Evolutionary conservation across 2,888 invertebrate genomes (phyloP).

Genomic region (Neocrepidodera transversa): DNA sequence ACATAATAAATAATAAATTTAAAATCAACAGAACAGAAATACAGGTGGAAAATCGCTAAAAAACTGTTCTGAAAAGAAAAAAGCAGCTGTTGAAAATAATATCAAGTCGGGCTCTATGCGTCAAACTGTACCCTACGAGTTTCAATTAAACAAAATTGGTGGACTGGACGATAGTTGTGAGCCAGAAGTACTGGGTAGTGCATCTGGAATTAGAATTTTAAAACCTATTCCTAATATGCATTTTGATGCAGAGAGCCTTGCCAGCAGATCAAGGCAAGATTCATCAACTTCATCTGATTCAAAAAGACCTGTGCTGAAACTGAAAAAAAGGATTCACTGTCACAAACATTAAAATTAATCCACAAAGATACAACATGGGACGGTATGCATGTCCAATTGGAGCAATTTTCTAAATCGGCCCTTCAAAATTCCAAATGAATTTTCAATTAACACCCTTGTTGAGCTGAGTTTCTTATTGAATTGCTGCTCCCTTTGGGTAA

Average conservation of each 20-base stretch:
- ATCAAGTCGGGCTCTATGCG: slow-evolving; percentile 27
- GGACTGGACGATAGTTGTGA: slow-evolving; percentile 40
- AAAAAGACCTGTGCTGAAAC: not conserved
- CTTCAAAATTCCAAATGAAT: too few species aligned
- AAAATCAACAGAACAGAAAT: slow-evolving; percentile 13
- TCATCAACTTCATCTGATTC: not conserved
- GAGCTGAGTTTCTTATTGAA: too few species aligned
- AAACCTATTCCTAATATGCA: not conserved
- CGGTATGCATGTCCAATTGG: too few species aligned
- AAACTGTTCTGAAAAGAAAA: slow-evolving; percentile 41
- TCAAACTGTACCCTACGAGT: slow-evolving; percentile 30
- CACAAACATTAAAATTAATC: too few species aligned
- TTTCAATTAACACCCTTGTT: too few species aligned
- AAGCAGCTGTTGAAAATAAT: slow-evolving; percentile 36
- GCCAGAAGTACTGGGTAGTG: slow-evolving; percentile 34
- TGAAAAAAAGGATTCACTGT: not conserved
- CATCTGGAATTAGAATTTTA: slow-evolving; percentile 9
- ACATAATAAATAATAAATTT: slow-evolving; percentile 30
- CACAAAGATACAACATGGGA: too few species aligned
- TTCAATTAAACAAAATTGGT: slow-evolving; percentile 38
- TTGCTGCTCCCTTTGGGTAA: too few species aligned
- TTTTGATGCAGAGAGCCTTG: not conserved
- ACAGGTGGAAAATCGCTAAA: slow-evolving; percentile 37
- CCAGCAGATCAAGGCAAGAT: not conserved
- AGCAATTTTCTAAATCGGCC: too few species aligned